Evolutionary conservation across 2,888 invertebrate genomes (phyloP).

Genomic region (Copidosoma aretas): DNA sequence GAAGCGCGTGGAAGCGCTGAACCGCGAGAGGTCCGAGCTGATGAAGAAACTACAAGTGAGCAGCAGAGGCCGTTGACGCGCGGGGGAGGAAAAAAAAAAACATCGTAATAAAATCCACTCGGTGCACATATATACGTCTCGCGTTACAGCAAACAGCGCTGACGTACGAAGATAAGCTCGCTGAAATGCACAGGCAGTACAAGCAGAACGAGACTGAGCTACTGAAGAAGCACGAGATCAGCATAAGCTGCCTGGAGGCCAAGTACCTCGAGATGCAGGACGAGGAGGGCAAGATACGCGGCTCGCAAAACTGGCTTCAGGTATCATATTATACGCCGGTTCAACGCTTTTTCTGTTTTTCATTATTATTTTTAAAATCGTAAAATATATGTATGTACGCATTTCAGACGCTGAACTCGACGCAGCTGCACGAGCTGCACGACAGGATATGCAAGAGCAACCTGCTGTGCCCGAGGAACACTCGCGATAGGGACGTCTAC

Average conservation of each 20-base stretch:
- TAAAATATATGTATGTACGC: too few species aligned
- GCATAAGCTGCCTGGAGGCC: conserved; percentile 47
- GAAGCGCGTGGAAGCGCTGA: conserved; percentile 37
- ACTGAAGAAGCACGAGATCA: conserved; percentile 48
- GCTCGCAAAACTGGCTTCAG: conserved; percentile 21
- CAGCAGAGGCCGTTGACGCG: conserved; percentile 5
- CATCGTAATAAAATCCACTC: conserved; percentile 1
- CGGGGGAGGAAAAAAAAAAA: not conserved
- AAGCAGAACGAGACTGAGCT: conserved; percentile 34
- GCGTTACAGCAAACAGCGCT: conserved; percentile 38
- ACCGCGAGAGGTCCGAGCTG: conserved; percentile 37
- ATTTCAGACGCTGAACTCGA: conserved; percentile 14
- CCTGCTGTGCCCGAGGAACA: not conserved
- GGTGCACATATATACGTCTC: not conserved
- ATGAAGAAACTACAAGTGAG: conserved; percentile 36
- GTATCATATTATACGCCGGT: too few species aligned
- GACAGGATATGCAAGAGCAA: conserved; percentile 19
- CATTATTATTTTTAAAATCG: too few species aligned
- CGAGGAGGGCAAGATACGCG: conserved; percentile 17
- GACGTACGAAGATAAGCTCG: conserved; percentile 47
- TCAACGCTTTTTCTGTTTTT: too few species aligned
- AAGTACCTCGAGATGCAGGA: conserved; percentile 43
- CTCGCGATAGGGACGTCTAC: conserved; percentile 7
- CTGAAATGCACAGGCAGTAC: conserved; percentile 36
- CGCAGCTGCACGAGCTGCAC: conserved; percentile 21